These are phyloP conservation scores for Sciurus carolinensis DNA, from an alignment of 2,797 vertebrate species.

Conservation along the genomic window DNA sequence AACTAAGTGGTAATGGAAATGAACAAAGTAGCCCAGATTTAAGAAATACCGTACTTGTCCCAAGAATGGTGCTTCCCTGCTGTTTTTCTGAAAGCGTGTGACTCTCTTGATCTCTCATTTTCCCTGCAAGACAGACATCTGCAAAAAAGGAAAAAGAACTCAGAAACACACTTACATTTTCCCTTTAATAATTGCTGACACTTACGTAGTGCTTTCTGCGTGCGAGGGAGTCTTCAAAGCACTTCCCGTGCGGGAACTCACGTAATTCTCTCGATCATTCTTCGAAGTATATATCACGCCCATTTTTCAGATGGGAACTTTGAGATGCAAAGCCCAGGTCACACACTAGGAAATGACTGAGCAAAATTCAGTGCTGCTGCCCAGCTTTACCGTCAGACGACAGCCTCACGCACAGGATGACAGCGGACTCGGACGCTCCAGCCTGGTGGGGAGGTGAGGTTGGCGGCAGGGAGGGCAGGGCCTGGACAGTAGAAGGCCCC, in stretches of 20 bases:
- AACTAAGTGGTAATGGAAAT: not conserved
- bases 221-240: not conserved
- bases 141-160: not conserved
- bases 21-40: not conserved
- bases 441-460: not conserved
- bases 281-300: not conserved
- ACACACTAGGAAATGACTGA: not conserved
- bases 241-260: not conserved
- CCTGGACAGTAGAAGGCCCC: not conserved
- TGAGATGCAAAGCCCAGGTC: not conserved
- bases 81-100: not conserved
- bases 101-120: conserved; percentile 2
- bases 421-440: not conserved
- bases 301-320: conserved; percentile 41
- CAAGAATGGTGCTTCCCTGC: not conserved
- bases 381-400: not conserved
- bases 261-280: not conserved
- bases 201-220: not conserved
- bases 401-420: not conserved
- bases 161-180: not conserved
- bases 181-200: not conserved
- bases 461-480: not conserved
- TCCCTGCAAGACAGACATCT: not conserved
- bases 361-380: not conserved
- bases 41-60: conserved; percentile 6